These are phyloP conservation scores for Ophonus ardosiacus DNA, from an alignment of 2,888 invertebrate genomes.

Conservation along the genomic window DNA sequence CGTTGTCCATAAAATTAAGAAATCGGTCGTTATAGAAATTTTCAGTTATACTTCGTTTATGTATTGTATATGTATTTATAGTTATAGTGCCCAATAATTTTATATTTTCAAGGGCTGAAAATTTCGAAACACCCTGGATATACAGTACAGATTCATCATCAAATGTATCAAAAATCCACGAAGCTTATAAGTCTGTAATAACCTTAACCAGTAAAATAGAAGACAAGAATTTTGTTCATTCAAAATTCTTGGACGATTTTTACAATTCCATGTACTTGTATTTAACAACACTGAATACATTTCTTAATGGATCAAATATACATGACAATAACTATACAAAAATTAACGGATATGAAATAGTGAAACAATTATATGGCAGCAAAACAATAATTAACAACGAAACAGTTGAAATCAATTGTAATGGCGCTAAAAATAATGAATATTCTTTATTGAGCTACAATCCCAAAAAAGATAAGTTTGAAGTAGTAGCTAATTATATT, in stretches of 20 bases:
- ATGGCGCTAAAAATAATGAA: slow-evolving; percentile 95
- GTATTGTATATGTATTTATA: too few relatives aligned
- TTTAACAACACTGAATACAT: slow-evolving; percentile 81
- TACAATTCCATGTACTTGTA: slow-evolving; percentile 97
- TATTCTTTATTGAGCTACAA: slow-evolving; percentile 97
- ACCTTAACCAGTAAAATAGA: slow-evolving; percentile 85
- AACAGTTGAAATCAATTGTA: slow-evolving; percentile 92
- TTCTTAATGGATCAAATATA: slow-evolving; percentile 89
- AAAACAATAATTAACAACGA: slow-evolving; percentile 69
- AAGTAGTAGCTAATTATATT: slow-evolving; percentile 90
- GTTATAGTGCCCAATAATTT: too few relatives aligned
- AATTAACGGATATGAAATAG: slow-evolving; percentile 90
- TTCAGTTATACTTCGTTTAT: too few relatives aligned
- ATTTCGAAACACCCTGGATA: slow-evolving; percentile 88
- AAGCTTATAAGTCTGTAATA: slow-evolving; percentile 91
- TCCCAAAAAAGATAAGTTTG: slow-evolving; percentile 74
- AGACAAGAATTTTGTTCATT: slow-evolving; percentile 80
- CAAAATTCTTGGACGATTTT: slow-evolving; percentile 82
- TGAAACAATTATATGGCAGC: slow-evolving; percentile 90
- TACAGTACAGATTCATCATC: slow-evolving; percentile 84
- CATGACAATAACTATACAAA: slow-evolving; percentile 68
- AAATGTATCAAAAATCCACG: slow-evolving; percentile 89
- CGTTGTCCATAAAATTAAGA: too few relatives aligned
- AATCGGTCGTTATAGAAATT: too few relatives aligned
- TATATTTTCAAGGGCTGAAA: slow-evolving; percentile 68